Base-by-base conservation (phyloP, 1,140 invertebrate genomes). In the Oscheius sp. region DNA sequence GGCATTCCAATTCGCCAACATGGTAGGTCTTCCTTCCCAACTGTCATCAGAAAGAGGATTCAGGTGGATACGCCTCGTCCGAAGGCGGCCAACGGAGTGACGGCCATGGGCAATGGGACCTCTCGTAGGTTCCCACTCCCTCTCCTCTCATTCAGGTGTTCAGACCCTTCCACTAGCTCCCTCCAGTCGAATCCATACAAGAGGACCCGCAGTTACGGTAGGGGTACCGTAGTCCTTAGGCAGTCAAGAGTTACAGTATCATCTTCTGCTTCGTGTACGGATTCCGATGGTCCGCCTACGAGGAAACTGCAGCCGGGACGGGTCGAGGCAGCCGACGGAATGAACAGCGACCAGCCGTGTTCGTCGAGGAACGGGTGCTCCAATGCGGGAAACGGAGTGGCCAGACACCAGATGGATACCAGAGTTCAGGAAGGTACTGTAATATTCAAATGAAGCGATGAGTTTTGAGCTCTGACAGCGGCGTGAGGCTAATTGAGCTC, bases 1-100 rank as follows among this genome's bases (percentile, higher is more conserved):
- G 86, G 86, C 89, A 35, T 74, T 26, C 18, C 35, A 4, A 4
- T 28, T 73, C 15, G 34, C 23, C 20, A 32, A 2, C 23, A 28
- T 13, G 18, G 26, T 2, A 65, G n/a, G 49, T 63, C 31, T 7
- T 38, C 68, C 70, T n/a, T n/a, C n/a, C n/a, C n/a, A n/a, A n/a
- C n/a, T n/a, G n/a, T n/a, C n/a, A n/a, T n/a, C n/a, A n/a, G n/a
- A n/a, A n/a, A n/a, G n/a, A n/a, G n/a, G n/a, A n/a, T n/a, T n/a
- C n/a, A n/a, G n/a, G n/a, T n/a, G n/a, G n/a, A n/a, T n/a, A n/a
- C n/a, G n/a, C n/a, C n/a, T n/a, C n/a, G n/a, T n/a, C n/a, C n/a
- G 38, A 42, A 42, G n/a, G 38, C n/a, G 7, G 38, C 7, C 38
- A 7, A 20, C 18, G 15, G 34, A 32, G 29, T 15, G 23, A 18